Base-by-base conservation (phyloP, 2,888 invertebrate genomes). In the Temnothorax ravouxi region DNA sequence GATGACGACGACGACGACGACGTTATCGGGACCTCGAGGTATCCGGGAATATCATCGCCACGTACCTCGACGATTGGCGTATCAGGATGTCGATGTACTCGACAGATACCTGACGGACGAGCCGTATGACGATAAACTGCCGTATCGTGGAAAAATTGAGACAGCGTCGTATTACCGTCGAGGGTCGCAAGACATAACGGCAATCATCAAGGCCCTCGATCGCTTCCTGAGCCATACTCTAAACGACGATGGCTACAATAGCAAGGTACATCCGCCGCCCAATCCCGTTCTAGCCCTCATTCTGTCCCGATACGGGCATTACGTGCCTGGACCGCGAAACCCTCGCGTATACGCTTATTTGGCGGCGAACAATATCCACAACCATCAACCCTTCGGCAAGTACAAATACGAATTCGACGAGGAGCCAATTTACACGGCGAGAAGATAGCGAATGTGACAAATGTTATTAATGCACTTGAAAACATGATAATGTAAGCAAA, bases 301-400 rank as follows among this genome's bases (percentile, higher is more conserved):
- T 84, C 94, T 97, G 67, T 96, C 97, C 41, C 96, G 96, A 92
- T 97, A 96, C 92, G 97, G 97, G 3, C 95, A 95, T 90, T 97
- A 97, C 91, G 89, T 96, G 69, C 96, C 95, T 2, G 91, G 90
- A 25, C 61, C 77, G 54, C 85, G 88, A 79, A 86, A 85, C 41
- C 88, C 92, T 9, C 87, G 89, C 67, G 84, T 91, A 41, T 97
- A 97, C 91, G 96, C 96, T 0, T 96, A 97, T 93, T 95, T 95
- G 88, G 96, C 97, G 25, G 95, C 96, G 9, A 97, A 97, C 92
- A 96, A 96, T 93, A 96, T 96, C 89, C 96, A 97, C 92, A 97
- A 97, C 91, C 96, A 96, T 91, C 95, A 95, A 92, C 96, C 97
- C 0, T 96, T 96, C 91, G 97, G 96, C 61, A 94, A 95, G 50